phyloP scores from a whole-genome alignment of 35 echinoderm and acorn worm genomes.

The Apostichopus japonicus region DNA sequence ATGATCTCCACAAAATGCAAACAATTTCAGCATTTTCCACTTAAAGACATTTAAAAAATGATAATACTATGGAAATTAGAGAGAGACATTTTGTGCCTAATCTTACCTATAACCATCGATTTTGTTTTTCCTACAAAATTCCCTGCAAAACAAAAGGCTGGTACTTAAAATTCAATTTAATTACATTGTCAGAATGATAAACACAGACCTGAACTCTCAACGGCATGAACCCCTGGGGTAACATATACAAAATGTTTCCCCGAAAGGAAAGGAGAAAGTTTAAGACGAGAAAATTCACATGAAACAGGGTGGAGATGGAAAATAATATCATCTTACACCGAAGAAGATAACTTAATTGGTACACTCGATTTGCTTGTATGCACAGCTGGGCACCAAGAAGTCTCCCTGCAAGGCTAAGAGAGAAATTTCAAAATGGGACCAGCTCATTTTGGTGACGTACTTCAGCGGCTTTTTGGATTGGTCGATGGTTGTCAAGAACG shows the following conservation, averaged over 20 bases:
- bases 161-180: background rate
- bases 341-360: conserved; percentile 30
- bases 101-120: no score
- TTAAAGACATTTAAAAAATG: no score
- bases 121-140: background rate
- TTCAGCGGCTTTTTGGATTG: background rate
- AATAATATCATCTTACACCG: background rate
- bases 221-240: background rate
- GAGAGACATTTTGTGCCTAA: no score
- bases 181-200: no score
- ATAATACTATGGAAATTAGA: no score
- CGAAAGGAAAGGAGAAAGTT: background rate
- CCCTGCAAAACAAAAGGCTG: no score
- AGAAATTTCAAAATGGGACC: background rate
- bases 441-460: background rate
- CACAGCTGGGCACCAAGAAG: conserved; percentile 33
- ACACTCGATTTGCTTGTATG: conserved; percentile 27
- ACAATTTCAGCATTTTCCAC: no score
- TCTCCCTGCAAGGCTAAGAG: background rate
- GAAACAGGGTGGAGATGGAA: background rate
- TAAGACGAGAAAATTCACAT: background rate
- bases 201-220: background rate
- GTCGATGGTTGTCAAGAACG: background rate
- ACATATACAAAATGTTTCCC: background rate
- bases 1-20: no score